Percentiles rank a stretch among this genome's conserved stretches.
Evolutionary conservation across 1,140 invertebrate species (phyloP).

Genomic region (Euglossa dilemma): DNA sequence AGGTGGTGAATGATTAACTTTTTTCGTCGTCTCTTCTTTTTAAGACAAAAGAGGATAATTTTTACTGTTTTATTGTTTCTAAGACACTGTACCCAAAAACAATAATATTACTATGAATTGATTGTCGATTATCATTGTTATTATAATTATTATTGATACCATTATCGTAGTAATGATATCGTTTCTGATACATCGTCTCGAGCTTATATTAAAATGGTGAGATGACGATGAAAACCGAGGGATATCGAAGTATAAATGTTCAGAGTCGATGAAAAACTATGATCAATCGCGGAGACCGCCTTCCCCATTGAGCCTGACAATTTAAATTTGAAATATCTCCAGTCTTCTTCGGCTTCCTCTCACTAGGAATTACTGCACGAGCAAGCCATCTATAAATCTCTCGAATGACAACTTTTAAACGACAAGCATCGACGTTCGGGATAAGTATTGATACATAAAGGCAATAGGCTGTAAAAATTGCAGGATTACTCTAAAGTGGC

Average conservation of each 20-base stretch:
- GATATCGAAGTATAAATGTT: not conserved
- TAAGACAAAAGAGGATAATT: no score
- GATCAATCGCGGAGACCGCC: slow-evolving; percentile 62
- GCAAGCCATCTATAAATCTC: not conserved
- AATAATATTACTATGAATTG: no score
- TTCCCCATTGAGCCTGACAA: slow-evolving; percentile 55
- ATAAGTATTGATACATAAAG: no score
- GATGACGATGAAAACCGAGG: not conserved
- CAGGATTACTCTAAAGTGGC: no score
- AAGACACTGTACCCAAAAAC: no score
- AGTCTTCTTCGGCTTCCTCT: slow-evolving; percentile 25
- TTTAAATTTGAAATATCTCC: slow-evolving; percentile 69
- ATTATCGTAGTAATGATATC: not conserved
- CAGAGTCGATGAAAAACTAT: slow-evolving; percentile 54
- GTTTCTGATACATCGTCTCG: no score
- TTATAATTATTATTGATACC: not conserved
- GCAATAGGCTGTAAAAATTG: no score
- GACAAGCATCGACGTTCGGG: no score
- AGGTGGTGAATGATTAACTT: no score
- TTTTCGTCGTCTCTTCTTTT: no score
- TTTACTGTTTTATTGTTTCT: no score
- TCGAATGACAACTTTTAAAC: not conserved
- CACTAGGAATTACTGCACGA: not conserved
- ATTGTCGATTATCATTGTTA: no score
- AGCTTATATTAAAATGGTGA: not conserved